Base-by-base conservation (phyloP, 2,797 vertebrate genomes). In the Pseudomugil tenellus region DNA sequence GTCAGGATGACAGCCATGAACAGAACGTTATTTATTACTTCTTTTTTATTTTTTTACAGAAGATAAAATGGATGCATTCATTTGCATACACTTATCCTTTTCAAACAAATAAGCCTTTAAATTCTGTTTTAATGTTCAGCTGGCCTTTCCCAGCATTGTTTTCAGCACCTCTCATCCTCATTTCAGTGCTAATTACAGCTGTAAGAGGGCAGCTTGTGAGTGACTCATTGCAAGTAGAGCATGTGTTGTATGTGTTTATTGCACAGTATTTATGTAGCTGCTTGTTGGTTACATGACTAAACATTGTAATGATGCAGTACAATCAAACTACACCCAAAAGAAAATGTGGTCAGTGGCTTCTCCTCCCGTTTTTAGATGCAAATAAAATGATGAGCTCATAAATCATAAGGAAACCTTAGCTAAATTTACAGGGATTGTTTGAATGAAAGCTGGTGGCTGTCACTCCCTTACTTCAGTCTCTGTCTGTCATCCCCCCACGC, bases 191-290 rank as follows among this genome's bases (percentile, higher is more conserved):
- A 58, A 71, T 29, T 74, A 43, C 59, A 74, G 63, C 67, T 61
- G 58, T 76, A 77, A 63, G 62, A 63, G 51, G 51, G 74, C 61
- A 72, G 26, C 62, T 14, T 13, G 57, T 55, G 35, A 29, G 48
- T 62, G 70, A 65, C 23, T 65, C n/a, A 43, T 51, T 56, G 31
- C 49, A 28, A 63, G 59, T 52, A 32, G 54, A 64, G 26, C 31
- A 17, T 69, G 52, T 31, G 56, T 76, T 51, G 10, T 16, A 31
- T 25, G 35, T 10, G n/a, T 54, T 43, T 64, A 46, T 41, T 67
- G 58, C 56, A 37, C 3, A 28, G 23, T 25, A 35, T 63, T 58
- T 49, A 61, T 53, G 53, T 68, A 16, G 43, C 21, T 14, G 32
- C 46, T 14, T 8, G 29, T 6, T n/a, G n/a, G 25, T 48, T 51